phyloP scores from a whole-genome alignment of 2,888 invertebrate species.

The Lepidochitona cinerea region DNA sequence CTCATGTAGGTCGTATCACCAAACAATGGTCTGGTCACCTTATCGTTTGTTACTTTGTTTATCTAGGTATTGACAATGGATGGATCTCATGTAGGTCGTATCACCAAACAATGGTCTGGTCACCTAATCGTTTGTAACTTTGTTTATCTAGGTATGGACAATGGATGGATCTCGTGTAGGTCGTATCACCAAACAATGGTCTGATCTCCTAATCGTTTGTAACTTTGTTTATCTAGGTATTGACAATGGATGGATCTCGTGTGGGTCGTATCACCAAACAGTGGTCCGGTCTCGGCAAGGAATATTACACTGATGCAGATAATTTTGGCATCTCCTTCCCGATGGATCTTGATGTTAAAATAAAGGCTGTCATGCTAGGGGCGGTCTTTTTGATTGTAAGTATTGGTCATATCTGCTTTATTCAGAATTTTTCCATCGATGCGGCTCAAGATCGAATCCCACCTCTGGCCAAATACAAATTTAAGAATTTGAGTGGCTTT shows the following conservation, averaged over 20 bases:
- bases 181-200: too few relatives aligned
- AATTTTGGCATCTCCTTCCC: conserved; percentile 94
- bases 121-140: too few relatives aligned
- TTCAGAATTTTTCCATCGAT: neutral
- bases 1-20: too few relatives aligned
- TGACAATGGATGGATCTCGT: conserved; percentile 82
- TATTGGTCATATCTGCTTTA: conserved; percentile 71
- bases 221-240: conserved; percentile 77
- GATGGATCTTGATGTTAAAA: conserved; percentile 86
- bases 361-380: conserved; percentile 85
- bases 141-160: too few relatives aligned
- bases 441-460: neutral
- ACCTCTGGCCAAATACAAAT: neutral
- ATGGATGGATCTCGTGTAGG: too few relatives aligned
- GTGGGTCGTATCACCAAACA: conserved; percentile 92
- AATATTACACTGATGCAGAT: conserved; percentile 88
- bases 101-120: too few relatives aligned
- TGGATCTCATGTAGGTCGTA: too few relatives aligned
- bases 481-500: too few relatives aligned
- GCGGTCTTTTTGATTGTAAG: conserved; percentile 87
- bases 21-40: too few relatives aligned
- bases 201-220: too few relatives aligned
- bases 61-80: too few relatives aligned
- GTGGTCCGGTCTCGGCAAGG: conserved; percentile 87
- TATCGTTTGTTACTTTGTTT: too few relatives aligned